A percentile compares a stretch with the other conserved stretches of the same genome.
Conservation (phyloP, 2,888 invertebrate species). For the Tachystola acroxantha region DNA sequence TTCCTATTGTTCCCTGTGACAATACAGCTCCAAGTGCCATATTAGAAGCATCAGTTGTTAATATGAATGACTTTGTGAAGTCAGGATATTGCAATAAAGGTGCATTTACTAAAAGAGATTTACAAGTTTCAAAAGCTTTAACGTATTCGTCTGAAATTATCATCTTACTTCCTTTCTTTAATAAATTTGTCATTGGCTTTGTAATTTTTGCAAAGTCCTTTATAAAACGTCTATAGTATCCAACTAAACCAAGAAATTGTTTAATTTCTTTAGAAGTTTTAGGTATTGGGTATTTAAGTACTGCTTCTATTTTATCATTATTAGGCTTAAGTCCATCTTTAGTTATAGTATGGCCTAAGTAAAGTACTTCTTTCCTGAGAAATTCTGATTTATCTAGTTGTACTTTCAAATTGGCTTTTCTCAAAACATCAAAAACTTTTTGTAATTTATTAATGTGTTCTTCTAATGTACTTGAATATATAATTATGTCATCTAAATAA, state of each 20-base stretch:
- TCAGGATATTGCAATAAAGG: background rate
- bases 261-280: slow-evolving; percentile 11
- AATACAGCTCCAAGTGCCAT: slow-evolving; percentile 22
- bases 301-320: slow-evolving; percentile 10
- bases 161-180: slow-evolving; percentile 8
- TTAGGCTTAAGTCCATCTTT: slow-evolving; percentile 12
- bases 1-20: slow-evolving; percentile 16
- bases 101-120: background rate
- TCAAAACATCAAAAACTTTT: slow-evolving; percentile 18
- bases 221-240: slow-evolving; percentile 34
- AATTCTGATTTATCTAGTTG: slow-evolving; percentile 21
- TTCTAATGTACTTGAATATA: slow-evolving; percentile 23
- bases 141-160: slow-evolving; percentile 14
- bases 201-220: slow-evolving; percentile 21
- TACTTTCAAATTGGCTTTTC: slow-evolving; percentile 20
- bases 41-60: slow-evolving; percentile 21
- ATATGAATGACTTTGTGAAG: background rate
- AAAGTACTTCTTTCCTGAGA: too few relatives aligned
- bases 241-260: slow-evolving; percentile 27
- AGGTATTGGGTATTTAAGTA: slow-evolving; percentile 8
- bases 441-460: slow-evolving; percentile 16
- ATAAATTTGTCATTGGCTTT: slow-evolving; percentile 2
- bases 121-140: slow-evolving; percentile 14
- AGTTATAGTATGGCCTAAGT: too few relatives aligned
- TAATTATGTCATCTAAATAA: slow-evolving; percentile 20